Evolutionary conservation across 2,888 invertebrate genomes (phyloP).

Genomic region (Nomada hirtipes): DNA sequence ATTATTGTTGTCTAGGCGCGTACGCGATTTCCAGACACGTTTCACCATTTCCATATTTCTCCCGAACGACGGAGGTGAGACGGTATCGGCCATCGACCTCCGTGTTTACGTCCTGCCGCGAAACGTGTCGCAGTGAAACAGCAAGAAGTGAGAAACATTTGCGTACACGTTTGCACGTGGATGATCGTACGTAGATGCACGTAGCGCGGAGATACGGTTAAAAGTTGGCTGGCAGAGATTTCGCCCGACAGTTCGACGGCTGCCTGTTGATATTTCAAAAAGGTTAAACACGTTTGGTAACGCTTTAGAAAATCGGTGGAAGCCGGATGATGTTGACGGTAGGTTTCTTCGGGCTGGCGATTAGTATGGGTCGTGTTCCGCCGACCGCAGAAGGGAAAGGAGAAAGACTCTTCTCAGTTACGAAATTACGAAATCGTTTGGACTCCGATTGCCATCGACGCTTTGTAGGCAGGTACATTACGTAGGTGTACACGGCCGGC

Average conservation of each 20-base stretch:
- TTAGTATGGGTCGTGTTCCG: background rate
- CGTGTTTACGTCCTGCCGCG: conserved; percentile 30
- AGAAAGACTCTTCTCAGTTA: conserved; percentile 16
- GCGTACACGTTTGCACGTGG: background rate
- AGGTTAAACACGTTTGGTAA: background rate
- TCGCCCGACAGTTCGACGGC: background rate
- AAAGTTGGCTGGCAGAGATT: background rate
- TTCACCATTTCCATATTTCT: conserved; percentile 21
- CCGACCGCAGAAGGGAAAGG: background rate
- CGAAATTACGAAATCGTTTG: conserved; percentile 5
- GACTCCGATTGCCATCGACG: background rate
- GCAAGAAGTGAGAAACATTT: background rate
- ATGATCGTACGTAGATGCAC: background rate
- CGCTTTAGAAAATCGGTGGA: background rate
- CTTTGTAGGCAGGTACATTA: background rate
- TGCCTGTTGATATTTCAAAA: background rate
- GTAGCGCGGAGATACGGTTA: background rate
- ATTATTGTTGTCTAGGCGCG: conserved; percentile 1
- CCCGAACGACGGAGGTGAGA: background rate
- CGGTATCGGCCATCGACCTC: conserved; percentile 26
- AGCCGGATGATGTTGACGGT: background rate
- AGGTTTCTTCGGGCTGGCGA: background rate
- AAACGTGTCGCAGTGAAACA: background rate
- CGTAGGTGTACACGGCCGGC: background rate
- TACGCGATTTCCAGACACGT: conserved; percentile 14